phyloP scores from a whole-genome alignment of 2,113 vertebrate species.

The Diadophis punctatus region DNA sequence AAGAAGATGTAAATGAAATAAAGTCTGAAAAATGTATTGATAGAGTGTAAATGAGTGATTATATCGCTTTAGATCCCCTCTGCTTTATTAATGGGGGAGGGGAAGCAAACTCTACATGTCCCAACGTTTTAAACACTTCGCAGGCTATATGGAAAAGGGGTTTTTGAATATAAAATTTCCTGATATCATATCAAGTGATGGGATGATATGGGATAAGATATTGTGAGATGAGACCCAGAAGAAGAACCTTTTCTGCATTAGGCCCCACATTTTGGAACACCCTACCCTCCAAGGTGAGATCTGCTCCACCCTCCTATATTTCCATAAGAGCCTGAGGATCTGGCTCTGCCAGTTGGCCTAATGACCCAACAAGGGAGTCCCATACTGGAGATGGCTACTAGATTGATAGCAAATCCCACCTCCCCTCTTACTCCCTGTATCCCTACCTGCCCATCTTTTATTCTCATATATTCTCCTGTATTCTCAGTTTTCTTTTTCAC shows the following conservation, averaged over 20 bases:
- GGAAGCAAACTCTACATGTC: constrained; percentile 67
- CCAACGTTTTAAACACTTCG: constrained; percentile 76
- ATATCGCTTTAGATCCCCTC: constrained; percentile 71
- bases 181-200: background rate
- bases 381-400: too few relatives aligned
- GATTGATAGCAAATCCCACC: background rate
- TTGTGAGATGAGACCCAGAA: background rate
- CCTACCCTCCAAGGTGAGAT: background rate
- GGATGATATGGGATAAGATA: background rate
- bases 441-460: background rate
- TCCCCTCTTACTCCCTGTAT: background rate
- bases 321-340: background rate
- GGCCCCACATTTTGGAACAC: background rate
- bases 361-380: background rate
- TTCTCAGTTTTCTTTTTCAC: background rate
- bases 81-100: constrained; percentile 72
- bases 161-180: constrained; percentile 71
- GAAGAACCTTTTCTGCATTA: background rate
- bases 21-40: constrained; percentile 25
- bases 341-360: background rate
- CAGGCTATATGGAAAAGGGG: constrained; percentile 79
- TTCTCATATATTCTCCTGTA: background rate
- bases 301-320: background rate
- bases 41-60: constrained; percentile 55
- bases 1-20: constrained; percentile 15